Base-by-base conservation (phyloP, 2,888 invertebrate genomes). In the Caenorhabditis doughertyi region DNA sequence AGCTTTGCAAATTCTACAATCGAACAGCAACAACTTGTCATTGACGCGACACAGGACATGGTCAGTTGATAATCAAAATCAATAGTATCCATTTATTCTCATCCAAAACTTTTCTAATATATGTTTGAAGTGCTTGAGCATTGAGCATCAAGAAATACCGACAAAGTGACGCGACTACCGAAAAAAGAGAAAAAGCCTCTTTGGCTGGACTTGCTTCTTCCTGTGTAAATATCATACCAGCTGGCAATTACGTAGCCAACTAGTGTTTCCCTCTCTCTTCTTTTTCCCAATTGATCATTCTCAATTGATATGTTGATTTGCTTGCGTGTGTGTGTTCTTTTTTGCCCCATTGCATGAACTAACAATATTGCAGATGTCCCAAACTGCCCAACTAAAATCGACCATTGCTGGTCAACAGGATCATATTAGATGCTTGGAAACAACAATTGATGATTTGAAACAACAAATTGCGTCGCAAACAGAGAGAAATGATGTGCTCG, bases 401-500 rank as follows among this genome's bases (percentile, higher is more conserved):
- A 81, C 85, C 18, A 80, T 88, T 44, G 81, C 76, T 18, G 58
- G 68, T 60, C 87, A 88, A 60, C 84, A 81, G 44, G 83, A 79
- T 13, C 77, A 79, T 27, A 85, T 88, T 35, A 53, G 79, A 23
- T 47, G 81, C n/a, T 21, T 88, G 51, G 87, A 88, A 35, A 44
- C 72, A 1, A 68, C 62, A 29, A 83, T 88, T 49, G 85, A 86
- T 47, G 77, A 81, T 2, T 51, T 85, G 67, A 65, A 68, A 23
- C 70, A 85, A 21, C 64, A 80, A 62, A 68, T 85, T 23, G 83
- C 72, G 1, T 72, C 83, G 3, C 80, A 83, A 27, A 84, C 82
- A 27, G 88, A 90, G 29, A 81, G 85, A 64, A 89, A 89, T 73
- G 91, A 91, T 49, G 83, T 91, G 18, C 85, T 91, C 47, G 91